A percentile compares a stretch with the other conserved stretches of the same genome.
Evolutionary conservation across 1,140 invertebrate genomes (phyloP).

Genomic region (Apis florea): DNA sequence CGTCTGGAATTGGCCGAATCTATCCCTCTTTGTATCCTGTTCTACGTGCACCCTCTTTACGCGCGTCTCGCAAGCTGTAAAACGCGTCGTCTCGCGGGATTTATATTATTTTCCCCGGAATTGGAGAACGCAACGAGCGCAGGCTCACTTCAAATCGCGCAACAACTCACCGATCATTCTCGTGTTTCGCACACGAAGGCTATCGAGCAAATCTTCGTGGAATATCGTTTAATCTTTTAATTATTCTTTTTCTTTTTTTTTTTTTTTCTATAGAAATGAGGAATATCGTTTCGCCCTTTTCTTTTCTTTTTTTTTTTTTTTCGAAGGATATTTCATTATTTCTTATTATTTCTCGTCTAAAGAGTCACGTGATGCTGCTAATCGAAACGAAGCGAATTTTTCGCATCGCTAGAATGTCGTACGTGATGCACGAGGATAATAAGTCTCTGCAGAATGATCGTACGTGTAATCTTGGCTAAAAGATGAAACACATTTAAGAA

Average conservation of each 20-base stretch:
- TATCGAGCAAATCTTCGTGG: neutral
- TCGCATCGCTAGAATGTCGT: neutral
- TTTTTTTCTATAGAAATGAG: neutral
- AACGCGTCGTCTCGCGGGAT: neutral
- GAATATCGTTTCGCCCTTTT: neutral
- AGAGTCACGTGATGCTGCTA: neutral
- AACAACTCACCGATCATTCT: neutral
- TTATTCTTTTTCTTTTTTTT: neutral
- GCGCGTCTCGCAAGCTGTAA: neutral
- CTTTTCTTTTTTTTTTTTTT: no score
- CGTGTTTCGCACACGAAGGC: no score
- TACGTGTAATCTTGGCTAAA: slow-evolving; percentile 12
- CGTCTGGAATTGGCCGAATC: neutral
- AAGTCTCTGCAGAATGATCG: slow-evolving; percentile 15
- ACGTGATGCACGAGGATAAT: neutral
- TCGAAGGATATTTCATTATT: no score
- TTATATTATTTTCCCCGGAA: neutral
- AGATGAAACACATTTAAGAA: slow-evolving; percentile 16
- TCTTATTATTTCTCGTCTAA: neutral
- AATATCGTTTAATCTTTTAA: neutral
- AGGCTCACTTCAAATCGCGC: neutral
- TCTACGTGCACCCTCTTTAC: neutral
- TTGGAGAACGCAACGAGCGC: neutral
- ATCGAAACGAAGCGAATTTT: neutral
- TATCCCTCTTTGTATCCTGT: neutral